These are phyloP conservation scores for Dynastes maya DNA, from an alignment of 2,888 invertebrate genomes.

Conservation along the genomic window DNA sequence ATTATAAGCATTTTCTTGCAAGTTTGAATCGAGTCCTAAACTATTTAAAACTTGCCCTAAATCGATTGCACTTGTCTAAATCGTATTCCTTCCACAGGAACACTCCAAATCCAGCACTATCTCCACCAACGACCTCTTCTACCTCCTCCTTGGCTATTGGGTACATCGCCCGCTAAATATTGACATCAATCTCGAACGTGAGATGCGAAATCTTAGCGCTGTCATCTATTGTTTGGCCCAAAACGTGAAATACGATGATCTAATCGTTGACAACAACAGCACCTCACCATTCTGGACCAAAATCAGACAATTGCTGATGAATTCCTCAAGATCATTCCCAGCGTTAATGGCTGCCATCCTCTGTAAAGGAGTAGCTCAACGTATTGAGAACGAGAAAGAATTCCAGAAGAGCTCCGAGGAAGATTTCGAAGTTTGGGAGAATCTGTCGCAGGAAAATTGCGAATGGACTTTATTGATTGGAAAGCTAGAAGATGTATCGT, in stretches of 20 bases:
- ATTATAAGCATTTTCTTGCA: too few relatives aligned
- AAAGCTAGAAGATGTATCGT: slow-evolving; percentile 90
- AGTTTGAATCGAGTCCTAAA: too few relatives aligned
- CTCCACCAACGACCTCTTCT: slow-evolving; percentile 79
- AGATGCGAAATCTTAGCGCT: slow-evolving; percentile 80
- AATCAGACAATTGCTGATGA: slow-evolving; percentile 81
- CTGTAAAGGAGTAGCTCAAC: slow-evolving; percentile 82
- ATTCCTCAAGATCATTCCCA: slow-evolving; percentile 83
- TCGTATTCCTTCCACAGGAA: slow-evolving; percentile 46
- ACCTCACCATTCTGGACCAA: slow-evolving; percentile 88
- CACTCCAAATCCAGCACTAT: slow-evolving; percentile 69
- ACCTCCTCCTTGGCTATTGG: slow-evolving; percentile 82
- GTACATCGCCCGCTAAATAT: slow-evolving; percentile 75
- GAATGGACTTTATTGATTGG: slow-evolving; percentile 90
- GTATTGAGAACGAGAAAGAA: slow-evolving; percentile 68
- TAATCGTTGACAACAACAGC: slow-evolving; percentile 78
- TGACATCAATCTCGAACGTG: slow-evolving; percentile 71
- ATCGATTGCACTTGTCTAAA: too few relatives aligned
- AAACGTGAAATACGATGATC: slow-evolving; percentile 74
- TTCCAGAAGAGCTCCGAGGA: slow-evolving; percentile 66
- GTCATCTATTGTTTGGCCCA: slow-evolving; percentile 79
- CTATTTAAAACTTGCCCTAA: too few relatives aligned
- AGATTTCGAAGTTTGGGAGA: slow-evolving; percentile 80
- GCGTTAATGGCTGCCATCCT: slow-evolving; percentile 88
- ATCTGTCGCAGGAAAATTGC: slow-evolving; percentile 87